Evolutionary conservation across 2,888 invertebrate genomes (phyloP).

Genomic region (Smittia sp.): DNA sequence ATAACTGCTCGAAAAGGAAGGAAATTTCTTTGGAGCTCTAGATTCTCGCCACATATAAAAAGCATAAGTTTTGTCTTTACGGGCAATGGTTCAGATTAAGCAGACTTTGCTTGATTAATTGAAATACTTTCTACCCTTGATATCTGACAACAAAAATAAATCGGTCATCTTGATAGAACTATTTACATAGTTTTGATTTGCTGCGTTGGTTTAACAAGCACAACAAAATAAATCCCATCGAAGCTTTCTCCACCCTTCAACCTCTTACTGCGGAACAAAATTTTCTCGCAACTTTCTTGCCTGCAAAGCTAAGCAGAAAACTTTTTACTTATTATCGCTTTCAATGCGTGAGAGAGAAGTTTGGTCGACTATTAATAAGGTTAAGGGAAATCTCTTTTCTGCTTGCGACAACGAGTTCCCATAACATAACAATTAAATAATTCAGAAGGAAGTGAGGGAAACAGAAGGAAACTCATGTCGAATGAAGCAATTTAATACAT

Average conservation of each 20-base stretch:
- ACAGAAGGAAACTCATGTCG: conserved; percentile 24
- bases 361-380: neutral
- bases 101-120: conserved; percentile 22
- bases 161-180: conserved; percentile 32
- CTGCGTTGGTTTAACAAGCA: conserved; percentile 13
- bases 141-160: neutral
- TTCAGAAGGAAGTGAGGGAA: neutral
- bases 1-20: neutral
- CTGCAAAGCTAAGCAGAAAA: neutral
- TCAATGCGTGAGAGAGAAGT: conserved; percentile 28
- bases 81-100: neutral
- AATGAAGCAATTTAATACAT: conserved; percentile 4
- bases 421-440: conserved; percentile 34
- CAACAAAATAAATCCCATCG: conserved; percentile 33
- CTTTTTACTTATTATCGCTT: conserved; percentile 33
- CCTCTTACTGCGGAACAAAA: too few relatives aligned
- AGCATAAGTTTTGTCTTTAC: too few relatives aligned
- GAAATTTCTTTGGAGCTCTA: neutral
- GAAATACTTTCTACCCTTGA: neutral
- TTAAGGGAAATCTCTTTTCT: neutral
- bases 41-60: neutral
- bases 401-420: neutral
- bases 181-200: neutral
- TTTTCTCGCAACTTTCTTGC: neutral
- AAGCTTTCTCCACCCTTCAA: conserved; percentile 8